These are phyloP conservation scores for Tympanuchus pallidicinctus DNA, from an alignment of 2,113 vertebrate genomes.

Conservation along the genomic window DNA sequence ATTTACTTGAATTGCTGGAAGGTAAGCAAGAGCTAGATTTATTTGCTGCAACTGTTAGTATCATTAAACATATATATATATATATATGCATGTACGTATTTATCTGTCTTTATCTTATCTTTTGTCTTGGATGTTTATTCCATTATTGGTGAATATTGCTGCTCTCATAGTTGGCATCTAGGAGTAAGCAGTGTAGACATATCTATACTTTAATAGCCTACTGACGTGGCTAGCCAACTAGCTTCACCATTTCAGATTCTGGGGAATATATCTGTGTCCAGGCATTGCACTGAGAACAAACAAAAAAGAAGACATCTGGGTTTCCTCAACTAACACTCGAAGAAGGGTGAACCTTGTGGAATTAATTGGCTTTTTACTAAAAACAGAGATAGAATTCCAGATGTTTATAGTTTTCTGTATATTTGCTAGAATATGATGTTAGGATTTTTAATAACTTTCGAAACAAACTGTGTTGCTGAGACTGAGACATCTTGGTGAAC, in stretches of 20 bases:
- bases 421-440: neutral
- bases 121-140: neutral
- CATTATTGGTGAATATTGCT: neutral
- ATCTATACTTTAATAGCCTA: neutral
- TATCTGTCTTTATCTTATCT: neutral
- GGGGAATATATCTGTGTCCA: neutral
- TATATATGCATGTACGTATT: neutral
- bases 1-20: neutral
- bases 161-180: neutral
- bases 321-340: neutral
- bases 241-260: neutral
- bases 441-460: neutral
- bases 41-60: neutral
- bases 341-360: neutral
- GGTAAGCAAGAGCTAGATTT: neutral
- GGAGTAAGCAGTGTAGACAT: neutral
- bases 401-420: conserved; percentile 15
- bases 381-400: conserved; percentile 9
- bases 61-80: neutral
- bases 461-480: neutral
- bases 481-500: fast-evolving
- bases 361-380: neutral
- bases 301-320: neutral
- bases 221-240: neutral
- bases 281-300: neutral